Conservation (phyloP, 1,140 invertebrate species). For the Brachystomella parvula region DNA sequence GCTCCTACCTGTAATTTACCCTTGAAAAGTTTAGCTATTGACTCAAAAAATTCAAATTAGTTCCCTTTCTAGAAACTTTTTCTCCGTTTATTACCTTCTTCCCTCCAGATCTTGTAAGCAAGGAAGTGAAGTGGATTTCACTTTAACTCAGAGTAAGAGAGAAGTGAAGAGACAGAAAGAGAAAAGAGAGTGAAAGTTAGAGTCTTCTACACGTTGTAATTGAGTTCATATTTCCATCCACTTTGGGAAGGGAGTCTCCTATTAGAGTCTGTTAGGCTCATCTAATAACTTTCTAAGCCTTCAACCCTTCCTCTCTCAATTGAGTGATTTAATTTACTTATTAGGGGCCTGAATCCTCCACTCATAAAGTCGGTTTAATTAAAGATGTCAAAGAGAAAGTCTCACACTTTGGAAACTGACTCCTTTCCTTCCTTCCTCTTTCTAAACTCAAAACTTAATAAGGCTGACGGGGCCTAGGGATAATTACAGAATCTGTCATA, state of each 20-base stretch:
- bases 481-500: background rate
- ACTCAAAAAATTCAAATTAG: conserved; percentile 10
- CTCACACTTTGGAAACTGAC: background rate
- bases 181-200: too few relatives aligned
- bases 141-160: background rate
- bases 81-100: too few relatives aligned
- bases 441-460: background rate
- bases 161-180: background rate
- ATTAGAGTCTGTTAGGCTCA: background rate
- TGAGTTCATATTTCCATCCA: background rate
- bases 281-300: background rate
- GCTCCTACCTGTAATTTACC: background rate
- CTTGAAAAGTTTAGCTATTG: conserved; percentile 4
- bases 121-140: too few relatives aligned
- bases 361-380: background rate
- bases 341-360: background rate
- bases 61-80: background rate
- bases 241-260: background rate
- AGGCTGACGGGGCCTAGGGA: background rate
- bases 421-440: background rate
- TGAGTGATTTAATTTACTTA: conserved; percentile 5
- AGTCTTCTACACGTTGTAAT: background rate
- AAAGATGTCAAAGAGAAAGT: conserved; percentile 7
- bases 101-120: too few relatives aligned
- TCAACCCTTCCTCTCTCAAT: background rate